These are phyloP conservation scores for Lepisosteus osseus DNA, from an alignment of 2,113 vertebrate genomes.

Conservation along the genomic window DNA sequence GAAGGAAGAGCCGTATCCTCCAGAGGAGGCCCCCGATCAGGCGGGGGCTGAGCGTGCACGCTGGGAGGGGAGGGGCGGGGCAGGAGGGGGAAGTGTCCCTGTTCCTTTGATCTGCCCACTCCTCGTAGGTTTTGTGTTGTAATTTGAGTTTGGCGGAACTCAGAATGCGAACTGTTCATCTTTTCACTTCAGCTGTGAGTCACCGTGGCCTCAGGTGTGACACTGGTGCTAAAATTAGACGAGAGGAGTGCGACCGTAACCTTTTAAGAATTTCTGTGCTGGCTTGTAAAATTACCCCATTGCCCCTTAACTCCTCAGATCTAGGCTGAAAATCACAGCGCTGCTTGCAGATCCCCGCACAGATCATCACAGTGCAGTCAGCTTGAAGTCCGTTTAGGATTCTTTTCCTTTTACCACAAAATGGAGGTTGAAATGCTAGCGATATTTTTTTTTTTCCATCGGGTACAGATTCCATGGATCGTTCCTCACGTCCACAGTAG, in stretches of 20 bases:
- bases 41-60: background rate
- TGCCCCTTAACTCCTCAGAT: too few relatives aligned
- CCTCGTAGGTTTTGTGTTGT: conserved; percentile 7
- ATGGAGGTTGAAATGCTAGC: background rate
- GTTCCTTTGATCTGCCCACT: background rate
- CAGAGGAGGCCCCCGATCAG: background rate
- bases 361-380: too few relatives aligned
- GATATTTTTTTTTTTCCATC: background rate
- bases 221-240: conserved; percentile 21
- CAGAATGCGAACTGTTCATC: conserved; percentile 16
- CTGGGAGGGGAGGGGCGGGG: background rate
- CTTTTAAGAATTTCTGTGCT: background rate
- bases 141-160: conserved; percentile 12
- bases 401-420: conserved; percentile 10
- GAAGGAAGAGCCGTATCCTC: background rate
- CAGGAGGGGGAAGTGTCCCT: background rate
- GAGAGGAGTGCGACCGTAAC: conserved; percentile 6
- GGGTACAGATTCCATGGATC: background rate
- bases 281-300: background rate
- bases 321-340: too few relatives aligned
- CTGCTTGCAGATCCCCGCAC: too few relatives aligned
- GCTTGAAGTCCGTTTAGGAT: background rate
- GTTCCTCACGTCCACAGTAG: too few relatives aligned
- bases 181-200: conserved; percentile 28
- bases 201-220: conserved; percentile 20